Conservation (phyloP, 2,113 vertebrate genomes). For the Phocoena phocoena region DNA sequence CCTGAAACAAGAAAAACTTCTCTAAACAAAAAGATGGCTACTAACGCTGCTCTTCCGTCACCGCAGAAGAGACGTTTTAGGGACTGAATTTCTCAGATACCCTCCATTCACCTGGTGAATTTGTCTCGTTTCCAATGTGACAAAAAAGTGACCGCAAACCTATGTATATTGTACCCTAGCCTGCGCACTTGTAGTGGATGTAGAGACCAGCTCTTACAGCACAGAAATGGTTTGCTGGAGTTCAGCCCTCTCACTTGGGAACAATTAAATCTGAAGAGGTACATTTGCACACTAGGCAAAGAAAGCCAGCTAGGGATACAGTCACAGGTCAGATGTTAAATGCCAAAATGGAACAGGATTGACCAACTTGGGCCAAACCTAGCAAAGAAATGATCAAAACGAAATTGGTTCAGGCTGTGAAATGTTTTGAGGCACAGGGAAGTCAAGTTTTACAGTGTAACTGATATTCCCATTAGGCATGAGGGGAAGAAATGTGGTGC, state of each 20-base stretch:
- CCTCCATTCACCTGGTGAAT: neutral
- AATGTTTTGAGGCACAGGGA: constrained; percentile 22
- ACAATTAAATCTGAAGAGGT: neutral
- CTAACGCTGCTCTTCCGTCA: neutral
- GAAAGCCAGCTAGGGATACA: neutral
- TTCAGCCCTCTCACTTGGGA: neutral
- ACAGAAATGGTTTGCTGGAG: neutral
- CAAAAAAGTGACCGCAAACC: neutral
- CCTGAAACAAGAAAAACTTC: neutral
- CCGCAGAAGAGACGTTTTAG: neutral
- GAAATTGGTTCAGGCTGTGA: neutral
- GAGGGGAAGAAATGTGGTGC: neutral
- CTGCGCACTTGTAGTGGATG: neutral
- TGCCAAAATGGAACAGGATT: neutral
- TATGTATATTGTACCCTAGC: neutral
- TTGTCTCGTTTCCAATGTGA: neutral
- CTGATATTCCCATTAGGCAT: neutral
- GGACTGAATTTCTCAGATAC: neutral
- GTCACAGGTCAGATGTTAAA: neutral
- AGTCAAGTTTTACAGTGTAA: neutral
- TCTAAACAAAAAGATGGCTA: neutral
- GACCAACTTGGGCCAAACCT: neutral
- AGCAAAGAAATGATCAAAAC: neutral
- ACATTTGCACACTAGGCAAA: neutral
- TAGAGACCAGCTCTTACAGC: neutral